phyloP scores from a whole-genome alignment of 2,797 vertebrate species.

The Neosilurus mollespiculum region DNA sequence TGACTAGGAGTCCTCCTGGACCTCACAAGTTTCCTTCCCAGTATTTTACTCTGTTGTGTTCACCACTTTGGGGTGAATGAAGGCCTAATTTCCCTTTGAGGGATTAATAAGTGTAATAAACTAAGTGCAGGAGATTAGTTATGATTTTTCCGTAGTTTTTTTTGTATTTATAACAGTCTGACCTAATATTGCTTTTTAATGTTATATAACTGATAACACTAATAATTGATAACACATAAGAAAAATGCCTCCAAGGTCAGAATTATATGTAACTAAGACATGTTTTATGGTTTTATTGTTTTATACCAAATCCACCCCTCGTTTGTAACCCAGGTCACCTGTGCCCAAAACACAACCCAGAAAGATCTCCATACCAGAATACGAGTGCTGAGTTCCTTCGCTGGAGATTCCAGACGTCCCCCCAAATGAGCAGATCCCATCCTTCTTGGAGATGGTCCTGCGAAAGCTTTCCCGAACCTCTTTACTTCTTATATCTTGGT shows the following conservation, averaged over 20 bases:
- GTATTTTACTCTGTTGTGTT: too few relatives aligned
- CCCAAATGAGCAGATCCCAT: constrained; percentile 92
- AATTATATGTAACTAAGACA: not conserved
- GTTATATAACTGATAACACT: too few relatives aligned
- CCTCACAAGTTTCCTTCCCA: too few relatives aligned
- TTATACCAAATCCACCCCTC: not conserved
- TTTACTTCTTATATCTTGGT: constrained; percentile 92
- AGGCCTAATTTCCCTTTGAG: too few relatives aligned
- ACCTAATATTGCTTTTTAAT: not conserved
- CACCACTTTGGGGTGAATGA: too few relatives aligned
- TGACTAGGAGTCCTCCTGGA: too few relatives aligned
- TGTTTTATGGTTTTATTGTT: not conserved
- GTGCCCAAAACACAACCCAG: not conserved
- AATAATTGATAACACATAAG: not conserved
- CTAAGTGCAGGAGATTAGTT: too few relatives aligned
- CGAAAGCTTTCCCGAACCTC: constrained; percentile 88
- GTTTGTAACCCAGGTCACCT: not conserved
- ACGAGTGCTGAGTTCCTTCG: constrained; percentile 96
- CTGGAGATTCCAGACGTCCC: constrained; percentile 88
- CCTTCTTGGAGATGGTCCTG: constrained; percentile 84
- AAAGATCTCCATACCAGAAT: constrained; percentile 77
- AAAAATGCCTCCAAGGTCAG: not conserved
- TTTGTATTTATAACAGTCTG: too few relatives aligned
- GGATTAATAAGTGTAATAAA: too few relatives aligned
- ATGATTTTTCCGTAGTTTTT: too few relatives aligned